phyloP scores from a whole-genome alignment of 2,113 vertebrate species.

The Apodemus speciosus region DNA sequence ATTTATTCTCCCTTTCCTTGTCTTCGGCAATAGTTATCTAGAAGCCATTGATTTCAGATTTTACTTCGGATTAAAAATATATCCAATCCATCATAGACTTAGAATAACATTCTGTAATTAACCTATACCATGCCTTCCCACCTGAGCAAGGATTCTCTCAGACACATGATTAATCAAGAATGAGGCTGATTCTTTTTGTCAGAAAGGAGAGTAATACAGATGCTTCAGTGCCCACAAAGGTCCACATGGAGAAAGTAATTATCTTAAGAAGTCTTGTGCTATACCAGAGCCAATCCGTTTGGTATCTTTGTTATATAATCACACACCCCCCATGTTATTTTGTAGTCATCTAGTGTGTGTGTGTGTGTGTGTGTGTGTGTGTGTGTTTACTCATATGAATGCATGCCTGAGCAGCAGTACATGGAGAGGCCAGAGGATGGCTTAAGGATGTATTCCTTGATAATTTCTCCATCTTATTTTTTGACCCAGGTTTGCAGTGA shows the following conservation, averaged over 20 bases:
- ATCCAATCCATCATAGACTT: background rate
- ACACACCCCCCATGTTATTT: background rate
- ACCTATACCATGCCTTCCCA: background rate
- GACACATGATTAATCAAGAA: background rate
- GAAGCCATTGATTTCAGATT: background rate
- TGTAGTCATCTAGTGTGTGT: background rate
- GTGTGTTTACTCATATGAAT: background rate
- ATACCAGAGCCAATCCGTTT: background rate
- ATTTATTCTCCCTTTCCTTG: background rate
- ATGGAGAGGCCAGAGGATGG: background rate
- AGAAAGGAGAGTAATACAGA: background rate
- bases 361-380: background rate
- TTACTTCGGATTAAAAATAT: background rate
- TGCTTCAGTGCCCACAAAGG: background rate
- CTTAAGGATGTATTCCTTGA: background rate
- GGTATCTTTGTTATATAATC: background rate
- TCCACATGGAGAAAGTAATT: background rate
- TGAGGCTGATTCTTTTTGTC: background rate
- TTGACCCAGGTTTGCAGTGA: background rate
- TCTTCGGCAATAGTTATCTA: background rate
- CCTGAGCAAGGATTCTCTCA: background rate
- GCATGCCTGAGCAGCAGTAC: too few species aligned
- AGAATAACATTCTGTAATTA: background rate
- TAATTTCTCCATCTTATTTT: background rate
- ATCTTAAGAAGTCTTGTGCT: slow-evolving; percentile 28